Evolutionary conservation across 2,797 vertebrate genomes (phyloP), one percentile per base, ranked within the genome.

Genomic region (Hyperoplus immaculatus): DNA sequence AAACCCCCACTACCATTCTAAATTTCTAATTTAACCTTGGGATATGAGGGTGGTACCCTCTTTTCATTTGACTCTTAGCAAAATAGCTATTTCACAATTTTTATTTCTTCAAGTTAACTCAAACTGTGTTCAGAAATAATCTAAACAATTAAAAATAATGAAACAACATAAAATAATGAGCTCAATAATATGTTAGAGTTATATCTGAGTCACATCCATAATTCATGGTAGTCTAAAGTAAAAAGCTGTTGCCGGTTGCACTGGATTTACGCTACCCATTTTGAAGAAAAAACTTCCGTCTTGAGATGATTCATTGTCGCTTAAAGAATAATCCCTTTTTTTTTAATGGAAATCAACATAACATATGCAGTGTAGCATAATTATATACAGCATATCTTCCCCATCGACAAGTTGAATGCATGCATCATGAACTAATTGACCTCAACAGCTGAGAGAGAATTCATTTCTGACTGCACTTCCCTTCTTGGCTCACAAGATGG

Each of bases 401-500:
- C 11, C 29, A 8, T 0, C 55, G 21, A 0, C 3, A 39, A 21
- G 8, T 41, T 21, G 15, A 58, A 14, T 51, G 5, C 11, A 16
- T 18, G 1, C 53, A 36, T 64, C 54, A 59, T 58, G 43, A 46
- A 50, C 57, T 42, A 15, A 62, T 16, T 45, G 38, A 65, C 10
- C 38, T 8, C 1, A 59, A 43, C 29, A 56, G 18, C n/a, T 39
- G 45, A 38, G 10, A 6, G 16, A 13, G 10, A 38, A 13, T 45
- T 8, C 8, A 12, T 73, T 49, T 43, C 5, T 71, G 41, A 10
- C n/a, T 89, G 88, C 74, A 85, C 29, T 88, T 88, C 59, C 59
- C 49, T 42, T 3, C 0, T 4, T 8, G 73, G 58, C n/a, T 59
- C 92, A 93, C 88, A 74, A 82, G 93, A 76, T 86, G 93, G 87